Base-by-base conservation (phyloP, 2,888 invertebrate species). In the Sisyra nigra region DNA sequence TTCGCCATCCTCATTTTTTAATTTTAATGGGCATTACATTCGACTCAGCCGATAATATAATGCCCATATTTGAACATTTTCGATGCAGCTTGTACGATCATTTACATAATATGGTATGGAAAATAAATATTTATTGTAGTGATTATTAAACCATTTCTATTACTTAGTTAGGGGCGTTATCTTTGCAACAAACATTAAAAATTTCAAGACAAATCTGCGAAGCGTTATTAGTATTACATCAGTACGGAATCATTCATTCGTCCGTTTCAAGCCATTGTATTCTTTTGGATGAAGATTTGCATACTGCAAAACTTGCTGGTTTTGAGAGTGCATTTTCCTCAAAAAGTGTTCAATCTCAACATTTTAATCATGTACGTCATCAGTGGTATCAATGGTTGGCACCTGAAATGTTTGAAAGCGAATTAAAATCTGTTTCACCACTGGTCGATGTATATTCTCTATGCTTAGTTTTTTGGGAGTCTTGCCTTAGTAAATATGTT, bases 321-420 rank as follows among this genome's bases (percentile, higher is more conserved):
- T 37, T 37, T 18, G 37, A 37, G 8, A n/a, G 2, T 37, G 17
- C 37, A 8, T 9, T 37, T 9, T 19, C 37, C 3, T 18, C 7
- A 11, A 37, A 37, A 18, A 15, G 14, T 35, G 11, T 13, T 7
- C 14, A 11, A n/a, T 11, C 17, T 14, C 5, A 10, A 3, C 18
- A 37, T 18, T 18, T n/a, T 18, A 9, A 33, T 14, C 17, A 18
- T 18, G 37, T 17, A 3, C 17, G 37, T 11, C 17, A 37, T 15
- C 37, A 37, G 19, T 37, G 37, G 37, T 37, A 19, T 11, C 37
- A 37, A 18, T 37, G 37, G 37, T 14, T 37, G 19, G 37, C 37
- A 19, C 37, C 37, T 15, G 37, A 37, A 37, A 11, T 37, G 8
- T 11, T 37, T 10, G 19, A 37, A 4, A 18, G 17, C 6, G 11